These are phyloP conservation scores for Chrysomela aeneicollis DNA, from an alignment of 2,888 invertebrate genomes.

Conservation along the genomic window DNA sequence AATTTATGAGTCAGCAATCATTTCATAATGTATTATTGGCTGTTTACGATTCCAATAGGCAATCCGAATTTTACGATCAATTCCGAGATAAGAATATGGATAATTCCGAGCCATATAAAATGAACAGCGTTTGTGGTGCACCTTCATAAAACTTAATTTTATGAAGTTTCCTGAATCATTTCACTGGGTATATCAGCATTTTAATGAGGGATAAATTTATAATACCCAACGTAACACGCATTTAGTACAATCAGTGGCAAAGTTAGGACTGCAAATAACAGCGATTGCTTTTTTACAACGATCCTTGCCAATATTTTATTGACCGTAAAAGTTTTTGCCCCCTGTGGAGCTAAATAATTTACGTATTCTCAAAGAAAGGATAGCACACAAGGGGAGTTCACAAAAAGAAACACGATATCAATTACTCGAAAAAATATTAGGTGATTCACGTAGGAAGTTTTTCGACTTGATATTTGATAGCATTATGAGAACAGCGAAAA, in stretches of 20 bases:
- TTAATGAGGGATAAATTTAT: constrained; percentile 37
- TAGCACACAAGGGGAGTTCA: neutral
- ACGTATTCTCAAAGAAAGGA: neutral
- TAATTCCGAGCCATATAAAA: constrained; percentile 11
- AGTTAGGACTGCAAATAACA: neutral
- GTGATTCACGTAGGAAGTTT: too few relatives aligned
- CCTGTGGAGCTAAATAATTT: neutral
- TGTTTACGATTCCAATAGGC: constrained; percentile 6
- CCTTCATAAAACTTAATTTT: constrained; percentile 39
- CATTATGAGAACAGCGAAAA: too few relatives aligned
- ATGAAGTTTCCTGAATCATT: constrained; percentile 41
- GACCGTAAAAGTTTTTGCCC: neutral
- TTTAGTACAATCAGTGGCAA: constrained; percentile 5
- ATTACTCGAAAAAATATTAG: too few relatives aligned
- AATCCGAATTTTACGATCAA: constrained; percentile 8
- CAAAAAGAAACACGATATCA: neutral
- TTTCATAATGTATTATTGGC: constrained; percentile 1
- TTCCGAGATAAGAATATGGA: constrained; percentile 6
- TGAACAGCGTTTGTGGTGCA: constrained; percentile 3
- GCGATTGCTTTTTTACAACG: neutral
- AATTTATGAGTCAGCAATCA: neutral
- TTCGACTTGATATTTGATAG: too few relatives aligned
- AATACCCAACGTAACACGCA: constrained; percentile 29
- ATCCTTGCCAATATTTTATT: neutral
- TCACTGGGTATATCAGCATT: constrained; percentile 27